A percentile compares a stretch with the other conserved stretches of the same genome.
Evolutionary conservation across 2,888 invertebrate genomes (phyloP).

Genomic region (Epinotia brunnichana): DNA sequence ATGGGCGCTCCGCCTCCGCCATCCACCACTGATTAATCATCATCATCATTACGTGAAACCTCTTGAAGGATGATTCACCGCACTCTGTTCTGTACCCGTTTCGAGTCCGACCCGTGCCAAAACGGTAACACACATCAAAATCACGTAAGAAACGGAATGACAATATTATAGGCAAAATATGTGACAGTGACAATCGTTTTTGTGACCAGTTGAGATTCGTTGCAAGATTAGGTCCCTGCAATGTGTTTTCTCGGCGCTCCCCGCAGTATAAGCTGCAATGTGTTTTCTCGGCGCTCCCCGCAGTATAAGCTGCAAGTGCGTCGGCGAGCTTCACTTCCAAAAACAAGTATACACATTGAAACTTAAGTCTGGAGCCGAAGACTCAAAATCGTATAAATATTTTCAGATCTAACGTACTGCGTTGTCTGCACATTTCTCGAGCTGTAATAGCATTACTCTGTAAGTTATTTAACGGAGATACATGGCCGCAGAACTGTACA

Average conservation of each 20-base stretch:
- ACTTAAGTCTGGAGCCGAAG: neutral
- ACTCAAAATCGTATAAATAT: neutral
- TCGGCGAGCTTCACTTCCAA: neutral
- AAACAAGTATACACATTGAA: neutral
- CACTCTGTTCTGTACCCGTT: no score
- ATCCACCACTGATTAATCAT: no score
- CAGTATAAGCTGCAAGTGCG: neutral
- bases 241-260: neutral
- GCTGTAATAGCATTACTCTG: conserved; percentile 28
- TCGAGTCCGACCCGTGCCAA: no score
- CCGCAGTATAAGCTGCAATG: neutral
- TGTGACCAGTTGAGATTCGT: no score
- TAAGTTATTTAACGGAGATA: conserved; percentile 14
- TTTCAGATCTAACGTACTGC: neutral
- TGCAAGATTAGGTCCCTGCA: neutral
- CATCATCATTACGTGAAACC: no score
- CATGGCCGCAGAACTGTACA: conserved; percentile 5
- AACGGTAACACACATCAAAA: no score
- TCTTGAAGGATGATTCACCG: no score
- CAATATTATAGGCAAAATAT: no score
- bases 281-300: neutral
- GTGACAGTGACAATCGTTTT: no score
- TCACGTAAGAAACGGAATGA: no score
- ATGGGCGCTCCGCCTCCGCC: no score
- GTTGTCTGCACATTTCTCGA: conserved; percentile 8